Base-by-base conservation (phyloP, 1,140 invertebrate genomes). In the Chironomus tepperi region DNA sequence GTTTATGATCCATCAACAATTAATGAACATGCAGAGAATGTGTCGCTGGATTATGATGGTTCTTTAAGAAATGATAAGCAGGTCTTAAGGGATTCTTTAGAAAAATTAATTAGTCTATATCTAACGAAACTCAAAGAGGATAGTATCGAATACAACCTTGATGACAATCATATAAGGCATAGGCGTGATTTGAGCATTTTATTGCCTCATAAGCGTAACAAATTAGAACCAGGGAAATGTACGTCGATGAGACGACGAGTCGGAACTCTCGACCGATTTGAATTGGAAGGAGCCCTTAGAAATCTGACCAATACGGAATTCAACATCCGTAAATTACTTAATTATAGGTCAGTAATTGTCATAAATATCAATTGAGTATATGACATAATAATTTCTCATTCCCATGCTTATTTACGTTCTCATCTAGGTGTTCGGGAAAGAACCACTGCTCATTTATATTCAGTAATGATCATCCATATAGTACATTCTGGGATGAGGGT, bases 361-460 rank as follows among this genome's bases (percentile, higher is more conserved):
- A 42, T 42, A 42, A 42, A 18, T 42, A 7, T 42, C 12, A n/a
- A 73, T 73, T 16, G 42, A 7, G 3, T 21, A 12, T 34, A 15
- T 42, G 24, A 18, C 72, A 73, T 15, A 2, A 1, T 10, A 16
- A 21, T 70, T 21, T 24, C 21, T 7, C 21, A 3, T 70, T 8
- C 67, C 7, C 18, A 34, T 34, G 24, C 24, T 24, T 12, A 18
- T 16, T 67, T 18, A 8, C 8, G 19, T 67, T 43, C 73, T 73
- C n/a, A 74, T 73, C 70, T 83, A 88, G 87, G 79, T 88, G 87
- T 82, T 86, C 86, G 2, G 87, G 87, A 5, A 83, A 86, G 43
- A 87, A 87, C 77, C 85, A 87, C 76, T 88, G 87, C 79, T 87
- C 84, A 77, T 88, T 87, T 76, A 79, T 86, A 16, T 78, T 88